Percentiles rank a stretch among this genome's conserved stretches.
These are phyloP conservation scores for Anarrhichthys ocellatus DNA, from an alignment of 2,113 vertebrate genomes.

Conservation along the genomic window DNA sequence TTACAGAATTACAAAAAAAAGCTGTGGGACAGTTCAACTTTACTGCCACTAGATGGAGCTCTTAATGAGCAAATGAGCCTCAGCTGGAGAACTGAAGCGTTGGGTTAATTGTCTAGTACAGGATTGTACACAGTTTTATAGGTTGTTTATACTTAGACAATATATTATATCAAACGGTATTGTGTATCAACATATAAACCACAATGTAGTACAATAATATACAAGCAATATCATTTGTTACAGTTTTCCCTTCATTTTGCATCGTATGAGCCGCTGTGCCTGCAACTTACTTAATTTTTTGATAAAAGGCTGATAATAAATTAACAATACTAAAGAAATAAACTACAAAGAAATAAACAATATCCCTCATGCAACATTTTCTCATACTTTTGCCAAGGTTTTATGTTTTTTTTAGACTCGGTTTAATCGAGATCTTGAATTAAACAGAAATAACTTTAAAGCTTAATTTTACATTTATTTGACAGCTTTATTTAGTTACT, in stretches of 20 bases:
- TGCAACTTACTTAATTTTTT: not conserved
- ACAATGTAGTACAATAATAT: not conserved
- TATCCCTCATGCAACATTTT: not conserved
- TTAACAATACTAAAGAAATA: not conserved
- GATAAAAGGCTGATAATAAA: too few relatives aligned
- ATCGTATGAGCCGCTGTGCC: not conserved
- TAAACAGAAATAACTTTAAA: too few relatives aligned
- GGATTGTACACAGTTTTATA: not conserved
- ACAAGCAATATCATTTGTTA: not conserved
- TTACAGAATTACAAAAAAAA: not conserved
- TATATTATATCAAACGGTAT: not conserved
- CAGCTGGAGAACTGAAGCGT: not conserved
- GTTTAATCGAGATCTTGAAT: too few relatives aligned
- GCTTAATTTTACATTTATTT: not conserved
- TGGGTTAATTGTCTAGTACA: not conserved
- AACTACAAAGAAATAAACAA: not conserved
- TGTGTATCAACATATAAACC: not conserved
- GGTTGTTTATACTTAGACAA: not conserved
- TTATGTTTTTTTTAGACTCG: too few relatives aligned
- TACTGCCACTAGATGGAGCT: constrained; percentile 27
- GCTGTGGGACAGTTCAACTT: not conserved
- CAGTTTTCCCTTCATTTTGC: not conserved
- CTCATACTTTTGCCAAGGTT: not conserved
- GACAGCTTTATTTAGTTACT: not conserved
- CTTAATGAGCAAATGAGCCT: not conserved